These are phyloP conservation scores for Heliothis peltigera DNA, from an alignment of 2,888 invertebrate species.

Conservation along the genomic window DNA sequence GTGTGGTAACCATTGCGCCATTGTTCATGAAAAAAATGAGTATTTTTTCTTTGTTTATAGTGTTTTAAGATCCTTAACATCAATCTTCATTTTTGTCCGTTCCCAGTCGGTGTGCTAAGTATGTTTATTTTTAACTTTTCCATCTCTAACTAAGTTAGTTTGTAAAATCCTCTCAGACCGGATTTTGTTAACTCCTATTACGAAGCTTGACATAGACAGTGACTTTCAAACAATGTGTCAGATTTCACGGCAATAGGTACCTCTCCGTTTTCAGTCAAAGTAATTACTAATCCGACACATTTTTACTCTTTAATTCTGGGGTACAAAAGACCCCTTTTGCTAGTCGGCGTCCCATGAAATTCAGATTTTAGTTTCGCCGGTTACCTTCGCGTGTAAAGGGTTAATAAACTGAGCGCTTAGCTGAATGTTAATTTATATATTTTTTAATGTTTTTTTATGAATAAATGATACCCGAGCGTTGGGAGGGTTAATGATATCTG, in stretches of 20 bases:
- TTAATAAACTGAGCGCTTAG: slow-evolving; percentile 64
- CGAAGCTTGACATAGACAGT: not conserved
- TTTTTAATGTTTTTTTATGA: slow-evolving; percentile 30
- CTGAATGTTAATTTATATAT: slow-evolving; percentile 62
- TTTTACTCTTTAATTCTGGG: slow-evolving; percentile 65
- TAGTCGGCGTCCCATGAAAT: slow-evolving; percentile 67
- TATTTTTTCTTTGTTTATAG: no score
- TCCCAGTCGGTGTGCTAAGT: not conserved
- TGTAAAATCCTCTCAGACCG: not conserved
- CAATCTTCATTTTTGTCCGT: no score
- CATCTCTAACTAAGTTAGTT: not conserved
- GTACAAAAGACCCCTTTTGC: slow-evolving; percentile 64
- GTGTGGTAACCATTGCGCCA: no score
- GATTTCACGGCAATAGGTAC: slow-evolving; percentile 30
- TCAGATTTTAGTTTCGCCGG: slow-evolving; percentile 70
- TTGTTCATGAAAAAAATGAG: no score
- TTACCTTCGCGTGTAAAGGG: slow-evolving; percentile 67
- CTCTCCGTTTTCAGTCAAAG: slow-evolving; percentile 27
- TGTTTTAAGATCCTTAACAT: no score
- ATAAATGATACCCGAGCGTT: slow-evolving; percentile 34
- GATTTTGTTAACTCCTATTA: slow-evolving; percentile 4
- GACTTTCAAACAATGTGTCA: slow-evolving; percentile 12
- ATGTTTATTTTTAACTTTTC: not conserved
- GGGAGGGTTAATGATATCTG: slow-evolving; percentile 43
- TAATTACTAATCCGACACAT: slow-evolving; percentile 65